Evolutionary conservation across 2,113 vertebrate species (phyloP).

Genomic region (Sylvia atricapilla): DNA sequence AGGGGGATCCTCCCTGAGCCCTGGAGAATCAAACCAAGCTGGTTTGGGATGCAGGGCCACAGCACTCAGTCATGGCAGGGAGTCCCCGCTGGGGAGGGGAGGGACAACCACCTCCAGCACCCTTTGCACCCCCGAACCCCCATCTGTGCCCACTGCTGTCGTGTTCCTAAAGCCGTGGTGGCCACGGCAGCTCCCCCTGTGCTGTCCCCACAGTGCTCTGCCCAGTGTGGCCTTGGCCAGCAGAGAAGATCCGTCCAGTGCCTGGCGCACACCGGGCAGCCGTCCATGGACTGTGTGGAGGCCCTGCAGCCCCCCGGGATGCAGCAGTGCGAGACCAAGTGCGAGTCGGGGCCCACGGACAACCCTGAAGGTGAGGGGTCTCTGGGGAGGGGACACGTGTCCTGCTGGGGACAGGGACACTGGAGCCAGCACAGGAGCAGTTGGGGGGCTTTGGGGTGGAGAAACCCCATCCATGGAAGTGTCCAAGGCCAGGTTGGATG

Average conservation of each 20-base stretch:
- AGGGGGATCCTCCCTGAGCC: not conserved
- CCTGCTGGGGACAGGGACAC: rapidly evolving
- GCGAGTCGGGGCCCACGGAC: conserved; percentile 83
- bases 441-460: not conserved
- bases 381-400: rapidly evolving
- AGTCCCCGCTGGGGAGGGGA: not conserved
- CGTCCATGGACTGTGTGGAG: conserved; percentile 85
- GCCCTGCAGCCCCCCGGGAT: conserved; percentile 79
- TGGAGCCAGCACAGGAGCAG: rapidly evolving
- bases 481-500: not conserved
- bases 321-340: conserved; percentile 94
- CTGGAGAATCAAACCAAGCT: not conserved
- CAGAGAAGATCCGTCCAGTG: conserved; percentile 90
- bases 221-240: conserved; percentile 90
- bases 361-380: conserved; percentile 85
- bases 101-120: not conserved
- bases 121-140: no score
- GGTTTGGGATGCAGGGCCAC: rapidly evolving
- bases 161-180: rapidly evolving
- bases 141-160: rapidly evolving
- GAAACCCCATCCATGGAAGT: not conserved
- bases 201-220: conserved; percentile 81
- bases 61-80: rapidly evolving
- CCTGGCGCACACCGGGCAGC: conserved; percentile 83
- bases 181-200: not conserved